Percentiles rank a stretch among this genome's conserved stretches.
phyloP scores from a whole-genome alignment of 2,797 vertebrate species.

The Eutrigla gurnardus region DNA sequence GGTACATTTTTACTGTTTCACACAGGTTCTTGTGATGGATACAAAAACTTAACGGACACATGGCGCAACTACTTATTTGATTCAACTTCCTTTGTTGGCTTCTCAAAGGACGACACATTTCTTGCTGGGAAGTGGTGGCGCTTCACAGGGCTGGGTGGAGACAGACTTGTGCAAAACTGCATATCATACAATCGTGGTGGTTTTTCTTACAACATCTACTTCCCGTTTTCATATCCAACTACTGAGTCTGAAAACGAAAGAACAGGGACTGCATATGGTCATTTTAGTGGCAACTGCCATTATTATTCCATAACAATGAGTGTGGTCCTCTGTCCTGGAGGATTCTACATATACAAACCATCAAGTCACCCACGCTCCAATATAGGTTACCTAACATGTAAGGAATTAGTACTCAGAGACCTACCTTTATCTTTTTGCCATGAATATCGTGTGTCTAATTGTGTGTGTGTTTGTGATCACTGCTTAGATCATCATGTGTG shows the following conservation, averaged over 20 bases:
- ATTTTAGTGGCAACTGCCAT: fast-evolving
- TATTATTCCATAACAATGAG: fast-evolving
- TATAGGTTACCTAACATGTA: slow-evolving; percentile 43
- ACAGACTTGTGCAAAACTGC: not conserved
- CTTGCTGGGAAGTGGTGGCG: slow-evolving; percentile 51
- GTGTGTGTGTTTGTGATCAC: not conserved
- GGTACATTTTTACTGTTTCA: not conserved
- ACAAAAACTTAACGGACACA: slow-evolving; percentile 41
- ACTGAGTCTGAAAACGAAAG: not conserved
- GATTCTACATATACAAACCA: slow-evolving; percentile 56
- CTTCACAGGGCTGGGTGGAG: slow-evolving; percentile 66
- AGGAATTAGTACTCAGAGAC: not conserved
- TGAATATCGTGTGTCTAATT: not conserved
- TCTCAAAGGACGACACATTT: fast-evolving
- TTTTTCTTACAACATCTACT: fast-evolving
- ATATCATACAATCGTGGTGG: fast-evolving
- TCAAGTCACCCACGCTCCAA: fast-evolving
- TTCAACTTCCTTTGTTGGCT: fast-evolving
- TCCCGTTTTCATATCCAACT: not conserved
- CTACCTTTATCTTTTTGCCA: not conserved
- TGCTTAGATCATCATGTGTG: slow-evolving; percentile 61
- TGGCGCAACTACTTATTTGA: slow-evolving; percentile 43
- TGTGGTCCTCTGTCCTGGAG: slow-evolving; percentile 50
- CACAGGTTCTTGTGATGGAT: slow-evolving; percentile 58
- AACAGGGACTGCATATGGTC: not conserved